phyloP scores from a whole-genome alignment of 2,888 invertebrate genomes.

The Glyphotaelius pellucidus region DNA sequence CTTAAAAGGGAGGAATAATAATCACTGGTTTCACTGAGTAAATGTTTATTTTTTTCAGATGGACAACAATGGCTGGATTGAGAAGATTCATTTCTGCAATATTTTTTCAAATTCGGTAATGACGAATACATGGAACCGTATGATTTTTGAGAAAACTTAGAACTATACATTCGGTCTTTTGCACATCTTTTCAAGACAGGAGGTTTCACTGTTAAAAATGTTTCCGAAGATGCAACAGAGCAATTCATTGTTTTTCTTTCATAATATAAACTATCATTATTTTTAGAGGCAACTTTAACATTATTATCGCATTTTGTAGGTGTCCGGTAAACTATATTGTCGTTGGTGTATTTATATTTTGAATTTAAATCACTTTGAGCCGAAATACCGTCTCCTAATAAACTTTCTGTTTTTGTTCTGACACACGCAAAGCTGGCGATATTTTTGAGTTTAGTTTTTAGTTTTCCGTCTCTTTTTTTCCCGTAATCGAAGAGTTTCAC shows the following conservation, averaged over 20 bases:
- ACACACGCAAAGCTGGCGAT: slow-evolving; percentile 38
- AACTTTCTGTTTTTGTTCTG: slow-evolving; percentile 41
- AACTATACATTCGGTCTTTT: not conserved
- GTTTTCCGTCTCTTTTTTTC: slow-evolving; percentile 66
- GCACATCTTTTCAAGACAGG: slow-evolving; percentile 27
- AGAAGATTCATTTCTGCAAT: not conserved
- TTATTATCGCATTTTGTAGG: slow-evolving; percentile 27
- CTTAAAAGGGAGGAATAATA: slow-evolving; percentile 71
- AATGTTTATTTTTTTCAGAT: slow-evolving; percentile 31
- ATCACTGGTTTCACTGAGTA: slow-evolving; percentile 68
- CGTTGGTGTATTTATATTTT: slow-evolving; percentile 51
- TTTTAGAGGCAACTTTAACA: slow-evolving; percentile 11
- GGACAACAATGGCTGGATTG: slow-evolving; percentile 4
- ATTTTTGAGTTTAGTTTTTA: slow-evolving; percentile 54
- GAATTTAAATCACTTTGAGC: not conserved
- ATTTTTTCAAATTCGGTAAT: slow-evolving; percentile 58
- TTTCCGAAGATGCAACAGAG: not conserved
- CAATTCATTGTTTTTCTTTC: slow-evolving; percentile 23
- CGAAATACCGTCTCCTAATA: not conserved
- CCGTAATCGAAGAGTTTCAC: slow-evolving; percentile 75
- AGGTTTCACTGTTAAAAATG: not conserved
- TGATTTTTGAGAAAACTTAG: not conserved
- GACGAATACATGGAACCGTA: slow-evolving; percentile 58
- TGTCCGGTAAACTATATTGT: slow-evolving; percentile 62
- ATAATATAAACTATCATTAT: slow-evolving; percentile 6